phyloP scores from a whole-genome alignment of 2,113 vertebrate species.

The Procavia capensis region DNA sequence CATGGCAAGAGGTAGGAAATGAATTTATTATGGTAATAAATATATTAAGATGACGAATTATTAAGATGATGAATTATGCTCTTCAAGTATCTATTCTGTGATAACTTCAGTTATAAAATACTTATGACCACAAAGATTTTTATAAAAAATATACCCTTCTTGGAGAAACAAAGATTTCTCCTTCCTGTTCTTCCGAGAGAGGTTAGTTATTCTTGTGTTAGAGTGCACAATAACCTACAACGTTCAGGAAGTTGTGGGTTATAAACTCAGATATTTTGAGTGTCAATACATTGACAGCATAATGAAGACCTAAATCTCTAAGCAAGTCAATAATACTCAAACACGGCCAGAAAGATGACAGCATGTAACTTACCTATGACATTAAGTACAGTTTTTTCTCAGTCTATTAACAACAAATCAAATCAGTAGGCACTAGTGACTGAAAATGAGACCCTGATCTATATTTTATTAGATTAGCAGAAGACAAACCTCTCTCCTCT shows the following conservation, averaged over 20 bases:
- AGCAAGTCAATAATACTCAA: conserved; percentile 29
- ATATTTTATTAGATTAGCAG: background rate
- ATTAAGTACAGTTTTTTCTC: conserved; percentile 40
- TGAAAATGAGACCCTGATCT: background rate
- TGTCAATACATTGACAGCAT: background rate
- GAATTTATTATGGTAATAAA: conserved; percentile 5
- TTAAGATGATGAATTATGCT: background rate
- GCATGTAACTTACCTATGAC: background rate
- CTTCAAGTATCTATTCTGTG: conserved; percentile 8
- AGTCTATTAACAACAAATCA: background rate
- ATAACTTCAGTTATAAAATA: conserved; percentile 49
- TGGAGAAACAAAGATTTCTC: conserved; percentile 14
- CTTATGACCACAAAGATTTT: conserved; percentile 13
- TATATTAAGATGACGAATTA: conserved; percentile 33
- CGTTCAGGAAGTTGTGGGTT: background rate
- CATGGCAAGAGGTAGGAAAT: conserved; percentile 69
- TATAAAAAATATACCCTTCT: background rate
- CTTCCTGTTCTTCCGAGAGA: conserved; percentile 16
- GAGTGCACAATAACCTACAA: background rate
- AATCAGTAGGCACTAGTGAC: background rate
- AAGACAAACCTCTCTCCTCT: background rate
- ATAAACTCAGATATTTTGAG: conserved; percentile 22
- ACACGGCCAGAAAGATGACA: background rate
- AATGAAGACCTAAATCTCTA: conserved; percentile 21
- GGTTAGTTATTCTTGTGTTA: conserved; percentile 5